These are phyloP conservation scores for Troides helena DNA, from an alignment of 2,888 invertebrate species.

Conservation along the genomic window DNA sequence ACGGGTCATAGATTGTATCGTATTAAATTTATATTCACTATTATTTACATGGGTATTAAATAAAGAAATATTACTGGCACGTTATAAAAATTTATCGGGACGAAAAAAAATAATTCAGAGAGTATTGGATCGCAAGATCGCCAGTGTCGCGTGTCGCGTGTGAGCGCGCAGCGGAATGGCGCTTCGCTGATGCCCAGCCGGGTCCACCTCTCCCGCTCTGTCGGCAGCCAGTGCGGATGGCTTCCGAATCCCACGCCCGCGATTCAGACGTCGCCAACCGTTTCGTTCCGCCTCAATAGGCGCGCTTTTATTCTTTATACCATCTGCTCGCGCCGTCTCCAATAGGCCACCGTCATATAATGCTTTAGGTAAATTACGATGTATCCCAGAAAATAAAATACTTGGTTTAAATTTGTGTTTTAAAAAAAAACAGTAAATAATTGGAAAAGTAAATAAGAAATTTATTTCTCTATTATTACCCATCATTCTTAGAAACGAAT, in stretches of 20 bases:
- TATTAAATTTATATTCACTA: neutral
- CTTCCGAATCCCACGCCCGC: conserved; percentile 55
- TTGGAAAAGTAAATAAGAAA: too few species aligned
- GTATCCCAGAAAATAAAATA: too few species aligned
- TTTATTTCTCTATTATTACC: too few species aligned
- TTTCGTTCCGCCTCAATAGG: conserved; percentile 34
- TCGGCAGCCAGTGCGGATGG: conserved; percentile 34
- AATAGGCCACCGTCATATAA: neutral
- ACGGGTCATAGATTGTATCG: neutral
- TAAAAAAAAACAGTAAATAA: too few species aligned
- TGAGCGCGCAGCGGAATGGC: conserved; percentile 56
- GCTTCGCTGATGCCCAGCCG: conserved; percentile 57
- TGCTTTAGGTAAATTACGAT: neutral
- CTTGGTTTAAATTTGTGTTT: too few species aligned
- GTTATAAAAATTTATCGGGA: conserved; percentile 3
- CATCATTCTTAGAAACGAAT: too few species aligned
- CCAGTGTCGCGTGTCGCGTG: conserved; percentile 34
- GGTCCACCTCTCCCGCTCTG: conserved; percentile 47
- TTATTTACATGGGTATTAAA: neutral
- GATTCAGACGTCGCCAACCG: conserved; percentile 47
- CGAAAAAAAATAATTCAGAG: conserved; percentile 4
- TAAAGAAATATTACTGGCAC: conserved; percentile 14
- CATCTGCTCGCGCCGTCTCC: conserved; percentile 9
- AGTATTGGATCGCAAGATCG: conserved; percentile 3
- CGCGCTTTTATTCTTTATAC: conserved; percentile 22